Evolutionary conservation across 23 tunicate species (phyloP), one percentile per base, ranked within the genome.

Genomic region (Phallusia fumigata): DNA sequence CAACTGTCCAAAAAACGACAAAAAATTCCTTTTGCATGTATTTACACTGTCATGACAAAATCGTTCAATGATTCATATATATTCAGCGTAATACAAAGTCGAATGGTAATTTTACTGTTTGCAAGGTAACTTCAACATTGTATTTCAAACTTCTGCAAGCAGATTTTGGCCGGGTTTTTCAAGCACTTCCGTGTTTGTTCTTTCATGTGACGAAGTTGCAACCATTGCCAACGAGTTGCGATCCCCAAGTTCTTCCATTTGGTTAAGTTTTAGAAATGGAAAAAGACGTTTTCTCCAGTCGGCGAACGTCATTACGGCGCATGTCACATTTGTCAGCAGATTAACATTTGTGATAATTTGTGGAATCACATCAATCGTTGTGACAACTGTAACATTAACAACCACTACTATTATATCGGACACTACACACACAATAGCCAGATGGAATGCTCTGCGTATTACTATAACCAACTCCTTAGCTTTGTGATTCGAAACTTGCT

Each of bases 401-500:
- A 79, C 73, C 73, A 79, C 83, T 5, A 79, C 83, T 53, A 79
- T 52, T 0, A 79, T 31, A 47, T 79, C 83, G 30, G 73, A 30
- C 28, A 79, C 52, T 6, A 79, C 83, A 33, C 83, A 79, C 36
- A 79, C 83, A 2, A 79, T 32, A 19, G 83, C 83, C 83, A 79
- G 36, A 53, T 79, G 52, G 28, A 79, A 79, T 24, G 83, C 83
- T 51, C 83, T 52, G n/a, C 72, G 33, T 0, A 79, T 79, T 15
- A 79, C 73, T 31, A n/a, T 33, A 3, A 79, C 32, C 36, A 79
- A 21, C 30, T 31, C 40, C 3, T 52, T 36, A 21, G 52, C 73
- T 18, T 52, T 52, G 16, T 31, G 34, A 3, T 52, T 52, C 8
- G 36, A 12, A 31, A 53, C 36, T 16, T 28, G 34, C 45, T 77